Percentiles rank a stretch among this genome's conserved stretches.
Evolutionary conservation across 2,888 invertebrate species (phyloP).

Genomic region (Drosophila pullipes): DNA sequence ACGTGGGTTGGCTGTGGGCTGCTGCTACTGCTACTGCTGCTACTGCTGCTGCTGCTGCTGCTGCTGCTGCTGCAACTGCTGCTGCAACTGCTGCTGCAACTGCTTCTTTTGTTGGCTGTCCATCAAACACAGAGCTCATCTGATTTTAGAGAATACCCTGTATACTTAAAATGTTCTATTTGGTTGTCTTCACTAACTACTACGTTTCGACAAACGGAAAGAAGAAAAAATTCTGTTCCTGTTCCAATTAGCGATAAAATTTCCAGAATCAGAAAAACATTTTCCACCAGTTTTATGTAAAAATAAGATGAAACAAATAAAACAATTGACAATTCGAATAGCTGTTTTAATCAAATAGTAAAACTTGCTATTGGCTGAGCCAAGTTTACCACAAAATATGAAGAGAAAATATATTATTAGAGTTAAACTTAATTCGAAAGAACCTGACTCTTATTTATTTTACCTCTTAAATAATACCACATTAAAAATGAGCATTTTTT

Average conservation of each 20-base stretch:
- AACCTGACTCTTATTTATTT: neutral
- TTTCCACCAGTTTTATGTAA: neutral
- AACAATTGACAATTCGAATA: neutral
- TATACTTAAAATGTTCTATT: neutral
- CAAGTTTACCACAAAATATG: neutral
- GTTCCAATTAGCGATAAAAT: neutral
- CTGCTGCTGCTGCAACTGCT: neutral
- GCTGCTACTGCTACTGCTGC: neutral
- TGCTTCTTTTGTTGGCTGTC: conserved; percentile 19
- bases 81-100: conserved; percentile 1
- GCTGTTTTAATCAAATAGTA: neutral
- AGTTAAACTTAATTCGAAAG: neutral
- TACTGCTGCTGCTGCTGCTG: neutral
- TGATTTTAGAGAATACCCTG: conserved; percentile 14
- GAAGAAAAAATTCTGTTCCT: neutral
- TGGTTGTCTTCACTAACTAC: neutral
- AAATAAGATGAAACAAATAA: too few species aligned
- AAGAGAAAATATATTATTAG: too few species aligned
- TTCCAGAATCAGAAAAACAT: neutral
- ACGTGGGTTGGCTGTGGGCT: conserved; percentile 39
- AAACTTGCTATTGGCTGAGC: neutral
- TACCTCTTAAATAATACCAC: neutral
- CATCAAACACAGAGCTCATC: conserved; percentile 24
- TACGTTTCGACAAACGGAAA: neutral
- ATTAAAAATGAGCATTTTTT: neutral